phyloP scores from a whole-genome alignment of 64 coral and sea anemone species.

The Pachyseris speciosa region DNA sequence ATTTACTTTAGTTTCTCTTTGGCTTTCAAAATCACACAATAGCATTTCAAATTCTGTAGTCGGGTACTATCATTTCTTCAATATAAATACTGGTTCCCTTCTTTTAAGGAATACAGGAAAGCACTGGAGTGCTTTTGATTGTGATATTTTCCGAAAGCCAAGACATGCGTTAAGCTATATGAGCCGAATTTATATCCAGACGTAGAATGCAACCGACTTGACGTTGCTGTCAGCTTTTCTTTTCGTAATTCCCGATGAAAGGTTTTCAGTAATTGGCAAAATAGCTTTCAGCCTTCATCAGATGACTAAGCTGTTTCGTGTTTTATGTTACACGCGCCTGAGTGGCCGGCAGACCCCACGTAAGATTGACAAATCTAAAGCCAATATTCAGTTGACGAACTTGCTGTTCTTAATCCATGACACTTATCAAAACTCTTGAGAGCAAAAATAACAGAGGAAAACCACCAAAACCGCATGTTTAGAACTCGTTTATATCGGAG shows the following conservation, averaged over 20 bases:
- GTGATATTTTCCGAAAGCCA: too few relatives aligned
- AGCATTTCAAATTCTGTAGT: too few relatives aligned
- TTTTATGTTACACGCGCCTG: neutral
- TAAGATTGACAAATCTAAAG: neutral
- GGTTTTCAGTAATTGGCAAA: neutral
- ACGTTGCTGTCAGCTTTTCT: neutral
- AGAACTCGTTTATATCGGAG: neutral
- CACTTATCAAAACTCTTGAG: neutral
- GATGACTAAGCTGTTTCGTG: neutral
- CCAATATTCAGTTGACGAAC: constrained; percentile 17
- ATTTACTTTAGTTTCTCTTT: too few relatives aligned
- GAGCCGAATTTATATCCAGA: too few relatives aligned
- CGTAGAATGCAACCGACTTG: too few relatives aligned
- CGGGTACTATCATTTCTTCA: too few relatives aligned
- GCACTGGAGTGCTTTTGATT: too few relatives aligned
- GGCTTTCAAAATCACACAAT: too few relatives aligned
- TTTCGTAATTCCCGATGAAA: neutral
- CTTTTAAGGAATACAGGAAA: too few relatives aligned
- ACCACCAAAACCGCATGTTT: neutral
- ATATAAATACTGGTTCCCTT: too few relatives aligned
- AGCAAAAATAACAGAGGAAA: neutral
- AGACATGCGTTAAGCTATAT: too few relatives aligned
- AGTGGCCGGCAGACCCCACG: neutral
- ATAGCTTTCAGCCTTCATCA: neutral
- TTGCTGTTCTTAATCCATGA: neutral